These are phyloP conservation scores for Autographa gamma DNA, from an alignment of 2,888 invertebrate species.

Conservation along the genomic window DNA sequence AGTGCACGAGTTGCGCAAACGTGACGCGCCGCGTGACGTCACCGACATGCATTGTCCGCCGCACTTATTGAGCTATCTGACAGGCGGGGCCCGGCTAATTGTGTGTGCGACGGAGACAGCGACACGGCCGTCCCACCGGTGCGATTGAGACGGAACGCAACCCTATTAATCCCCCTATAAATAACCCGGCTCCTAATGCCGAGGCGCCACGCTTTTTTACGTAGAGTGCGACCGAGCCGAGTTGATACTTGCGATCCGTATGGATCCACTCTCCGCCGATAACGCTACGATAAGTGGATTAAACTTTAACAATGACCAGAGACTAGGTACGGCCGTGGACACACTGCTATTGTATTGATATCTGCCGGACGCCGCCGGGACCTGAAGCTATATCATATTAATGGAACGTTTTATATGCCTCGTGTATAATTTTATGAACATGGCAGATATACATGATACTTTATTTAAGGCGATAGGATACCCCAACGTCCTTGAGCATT, in stretches of 20 bases:
- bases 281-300: conserved; percentile 51
- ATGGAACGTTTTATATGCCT: conserved; percentile 33
- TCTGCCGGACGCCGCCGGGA: conserved; percentile 25
- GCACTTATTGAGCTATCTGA: conserved; percentile 65
- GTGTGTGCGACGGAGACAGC: conserved; percentile 63
- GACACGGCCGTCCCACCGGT: conserved; percentile 21
- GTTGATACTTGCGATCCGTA: conserved; percentile 67
- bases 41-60: conserved; percentile 25
- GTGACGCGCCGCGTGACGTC: conserved; percentile 12
- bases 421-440: background rate
- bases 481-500: too few relatives aligned
- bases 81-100: conserved; percentile 74
- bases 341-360: conserved; percentile 25
- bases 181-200: conserved; percentile 80
- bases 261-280: conserved; percentile 34
- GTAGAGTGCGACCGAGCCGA: conserved; percentile 59
- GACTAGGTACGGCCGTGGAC: conserved; percentile 22
- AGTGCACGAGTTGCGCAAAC: conserved; percentile 42
- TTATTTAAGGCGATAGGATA: too few relatives aligned
- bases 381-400: conserved; percentile 31
- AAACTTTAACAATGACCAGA: conserved; percentile 50
- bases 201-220: conserved; percentile 82
- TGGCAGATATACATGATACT: background rate
- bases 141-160: conserved; percentile 61
- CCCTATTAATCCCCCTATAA: conserved; percentile 79